Conservation (phyloP, 2,888 invertebrate genomes). For the Electrophaes corylata region DNA sequence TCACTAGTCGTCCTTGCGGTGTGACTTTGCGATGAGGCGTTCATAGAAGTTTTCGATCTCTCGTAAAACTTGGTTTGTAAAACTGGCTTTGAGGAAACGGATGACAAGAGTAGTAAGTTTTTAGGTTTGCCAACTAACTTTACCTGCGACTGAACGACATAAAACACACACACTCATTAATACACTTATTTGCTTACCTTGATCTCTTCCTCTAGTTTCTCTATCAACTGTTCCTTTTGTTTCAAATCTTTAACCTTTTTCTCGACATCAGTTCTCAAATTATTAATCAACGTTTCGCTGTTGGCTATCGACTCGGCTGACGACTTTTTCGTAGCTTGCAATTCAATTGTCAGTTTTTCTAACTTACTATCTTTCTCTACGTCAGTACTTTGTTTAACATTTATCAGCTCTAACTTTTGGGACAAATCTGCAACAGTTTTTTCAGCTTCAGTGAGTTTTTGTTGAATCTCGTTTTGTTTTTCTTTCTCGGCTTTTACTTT, state of each 20-base stretch:
- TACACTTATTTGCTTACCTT: conserved; percentile 55
- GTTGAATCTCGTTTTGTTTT: conserved; percentile 67
- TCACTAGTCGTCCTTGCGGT: no score
- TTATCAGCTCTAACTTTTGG: conserved; percentile 72
- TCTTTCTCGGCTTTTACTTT: conserved; percentile 66
- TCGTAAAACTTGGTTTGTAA: no score
- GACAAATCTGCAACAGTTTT: conserved; percentile 65
- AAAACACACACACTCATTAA: not conserved
- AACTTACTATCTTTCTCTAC: conserved; percentile 71
- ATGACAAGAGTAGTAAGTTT: no score
- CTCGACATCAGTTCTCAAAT: conserved; percentile 68
- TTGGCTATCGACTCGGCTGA: conserved; percentile 64
- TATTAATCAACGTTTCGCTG: conserved; percentile 66
- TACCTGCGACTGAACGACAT: no score
- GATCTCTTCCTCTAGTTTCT: conserved; percentile 70
- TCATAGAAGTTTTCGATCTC: no score
- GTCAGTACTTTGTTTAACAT: conserved; percentile 69
- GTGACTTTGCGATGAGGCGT: no score
- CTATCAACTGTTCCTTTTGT: conserved; percentile 67
- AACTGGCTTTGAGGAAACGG: no score
- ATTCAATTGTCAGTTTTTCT: conserved; percentile 72
- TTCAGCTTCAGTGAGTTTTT: conserved; percentile 67
- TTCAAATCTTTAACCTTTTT: conserved; percentile 70
- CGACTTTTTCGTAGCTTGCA: conserved; percentile 68
- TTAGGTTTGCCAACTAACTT: no score